Base-by-base conservation (phyloP, 1,140 invertebrate species). In the Lysiphlebus fabarum region DNA sequence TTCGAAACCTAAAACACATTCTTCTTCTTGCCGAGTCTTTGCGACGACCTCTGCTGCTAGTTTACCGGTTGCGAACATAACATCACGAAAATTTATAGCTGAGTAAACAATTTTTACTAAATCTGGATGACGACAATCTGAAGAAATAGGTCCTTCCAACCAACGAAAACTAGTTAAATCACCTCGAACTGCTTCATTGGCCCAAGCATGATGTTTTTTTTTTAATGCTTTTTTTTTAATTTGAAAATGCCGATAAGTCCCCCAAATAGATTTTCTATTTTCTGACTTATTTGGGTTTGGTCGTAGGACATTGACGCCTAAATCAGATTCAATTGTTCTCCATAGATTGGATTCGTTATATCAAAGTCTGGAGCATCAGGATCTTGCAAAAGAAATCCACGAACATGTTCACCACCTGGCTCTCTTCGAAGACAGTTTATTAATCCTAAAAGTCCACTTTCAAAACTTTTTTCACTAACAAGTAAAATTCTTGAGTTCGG, bases 131-230 rank as follows among this genome's bases (percentile, higher is more conserved):
- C 65, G 60, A 1, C 6, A 36, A 1, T 49, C 64, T 36, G 70
- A 59, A 12, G 73, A 57, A 44, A 82, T 71, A 12, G 82, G 80
- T 55, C 85, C 88, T 74, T 90, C 79, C 1, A 95, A 78, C 95
- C 95, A 98, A 10, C 77, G 84, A 1, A 98, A 71, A 40, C 90
- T 90, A 0, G 88, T 90, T 14, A 98, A 77, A 74, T 98, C 95
- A 51, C 94, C 93, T 64, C 88, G 83, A 7, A 87, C 87, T 2
- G 84, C 63, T 1, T 90, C 86, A 75, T 95, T 92, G 0, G 89
- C 86, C 71, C 85, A 94, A 0, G 86, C 88, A 77, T 96, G 89
- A 53, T 82, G 70, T 0, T 79, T 79, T 40, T 67, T 71, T 8
- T 81, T 73, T 5, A 76, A 76, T 42, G 75, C 62, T 6, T 76